These are phyloP conservation scores for Lumbricus terrestris DNA, from an alignment of 2,888 invertebrate genomes.

Conservation along the genomic window DNA sequence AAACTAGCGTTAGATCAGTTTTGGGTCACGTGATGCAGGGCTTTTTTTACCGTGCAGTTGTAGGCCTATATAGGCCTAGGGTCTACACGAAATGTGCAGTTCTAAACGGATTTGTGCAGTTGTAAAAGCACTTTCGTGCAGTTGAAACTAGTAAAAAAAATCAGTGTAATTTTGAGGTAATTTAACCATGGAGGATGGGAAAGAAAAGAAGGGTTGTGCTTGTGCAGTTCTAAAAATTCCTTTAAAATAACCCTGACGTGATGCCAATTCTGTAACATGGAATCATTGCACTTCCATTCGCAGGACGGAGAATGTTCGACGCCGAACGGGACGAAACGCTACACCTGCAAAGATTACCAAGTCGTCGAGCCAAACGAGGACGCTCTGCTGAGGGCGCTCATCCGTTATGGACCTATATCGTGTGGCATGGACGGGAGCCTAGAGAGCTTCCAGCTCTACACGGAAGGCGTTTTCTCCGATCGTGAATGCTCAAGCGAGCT, in stretches of 20 bases:
- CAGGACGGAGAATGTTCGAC: neutral
- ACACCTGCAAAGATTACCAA: neutral
- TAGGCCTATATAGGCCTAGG: too few species aligned
- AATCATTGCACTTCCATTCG: neutral
- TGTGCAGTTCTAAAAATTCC: too few species aligned
- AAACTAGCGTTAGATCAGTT: neutral
- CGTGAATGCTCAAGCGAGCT: neutral
- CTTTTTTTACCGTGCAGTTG: too few species aligned
- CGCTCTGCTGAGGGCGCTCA: neutral
- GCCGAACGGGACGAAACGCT: neutral
- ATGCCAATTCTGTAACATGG: neutral
- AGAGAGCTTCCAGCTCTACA: neutral
- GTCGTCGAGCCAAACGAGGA: neutral
- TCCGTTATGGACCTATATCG: neutral
- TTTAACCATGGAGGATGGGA: too few species aligned
- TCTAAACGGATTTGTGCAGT: too few species aligned
- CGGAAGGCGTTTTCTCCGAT: neutral
- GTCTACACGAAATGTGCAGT: too few species aligned
- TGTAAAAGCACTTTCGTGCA: too few species aligned
- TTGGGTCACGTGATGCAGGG: too few species aligned
- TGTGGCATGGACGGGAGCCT: neutral
- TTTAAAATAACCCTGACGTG: too few species aligned
- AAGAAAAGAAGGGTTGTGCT: too few species aligned
- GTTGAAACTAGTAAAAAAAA: too few species aligned
- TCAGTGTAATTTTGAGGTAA: too few species aligned